Base-by-base conservation (phyloP, 2,113 vertebrate species). In the Pionites leucogaster region DNA sequence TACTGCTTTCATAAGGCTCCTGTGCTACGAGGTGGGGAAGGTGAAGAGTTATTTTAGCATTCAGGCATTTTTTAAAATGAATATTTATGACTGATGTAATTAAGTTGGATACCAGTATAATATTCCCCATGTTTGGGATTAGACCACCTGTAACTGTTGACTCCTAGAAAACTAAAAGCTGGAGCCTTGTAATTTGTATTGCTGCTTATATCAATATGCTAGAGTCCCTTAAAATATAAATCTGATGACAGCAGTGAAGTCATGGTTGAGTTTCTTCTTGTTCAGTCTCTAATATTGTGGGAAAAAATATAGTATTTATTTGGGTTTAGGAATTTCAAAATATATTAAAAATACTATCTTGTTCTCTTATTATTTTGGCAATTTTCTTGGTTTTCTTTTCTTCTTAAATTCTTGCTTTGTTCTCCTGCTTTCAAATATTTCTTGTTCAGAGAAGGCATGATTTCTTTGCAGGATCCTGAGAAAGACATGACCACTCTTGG, bases 21-120 rank as follows among this genome's bases (percentile, higher is more conserved):
- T 2, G 0, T 22, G 17, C 62, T 85, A 5, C 60, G 33, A 31
- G 14, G 7, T 63, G 35, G 6, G 24, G 52, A 82, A 79, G 74
- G n/a, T 6, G 2, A 78, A 31, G 42, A 60, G 11, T 20, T 19
- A 10, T 10, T 71, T 63, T 64, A 72, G 5, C 27, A 39, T 72
- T 60, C 57, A 12, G 47, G 4, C 33, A 9, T 71, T 67, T 80
- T 83, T 25, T 1, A 1, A 60, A 64, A 47, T 27, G 3, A 37
- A 7, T 74, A 23, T 69, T 86, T 68, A 14, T 80, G 41, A 39
- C 5, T 0, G 3, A 22, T 69, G 7, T 8, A 60, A 17, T 46
- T 9, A 6, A 7, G 0, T 17, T 46, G 6, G 29, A 18, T 42
- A 31, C 4, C 6, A 1, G 9, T 37, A 7, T 18, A 42, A 33